These are phyloP conservation scores for Hemiprocne comata DNA, from an alignment of 2,113 vertebrate species.

Conservation along the genomic window DNA sequence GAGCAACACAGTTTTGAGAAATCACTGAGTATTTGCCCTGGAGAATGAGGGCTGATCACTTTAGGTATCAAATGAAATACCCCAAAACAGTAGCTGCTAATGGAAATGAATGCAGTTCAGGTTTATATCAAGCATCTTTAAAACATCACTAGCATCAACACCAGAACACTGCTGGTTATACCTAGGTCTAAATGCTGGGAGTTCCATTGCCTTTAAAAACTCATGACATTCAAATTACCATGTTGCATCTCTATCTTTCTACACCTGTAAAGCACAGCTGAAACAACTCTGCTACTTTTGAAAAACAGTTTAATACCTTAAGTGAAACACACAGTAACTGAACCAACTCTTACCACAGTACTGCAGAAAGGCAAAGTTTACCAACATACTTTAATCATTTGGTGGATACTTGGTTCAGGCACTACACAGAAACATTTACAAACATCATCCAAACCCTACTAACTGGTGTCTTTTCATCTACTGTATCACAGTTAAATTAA, in stretches of 20 bases:
- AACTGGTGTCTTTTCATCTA: background rate
- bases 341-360: background rate
- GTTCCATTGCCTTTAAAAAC: background rate
- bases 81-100: background rate
- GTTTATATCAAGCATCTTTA: background rate
- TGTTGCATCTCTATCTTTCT: background rate
- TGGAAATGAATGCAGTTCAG: background rate
- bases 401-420: background rate
- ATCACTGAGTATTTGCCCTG: background rate
- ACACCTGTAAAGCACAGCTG: background rate
- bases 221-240: background rate
- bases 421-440: background rate
- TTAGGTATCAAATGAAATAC: background rate
- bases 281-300: background rate
- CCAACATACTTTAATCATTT: background rate
- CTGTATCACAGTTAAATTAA: background rate
- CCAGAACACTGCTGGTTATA: background rate
- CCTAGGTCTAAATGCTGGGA: background rate
- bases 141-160: background rate
- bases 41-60: background rate
- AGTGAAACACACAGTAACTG: background rate
- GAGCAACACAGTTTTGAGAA: background rate
- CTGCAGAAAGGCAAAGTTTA: background rate
- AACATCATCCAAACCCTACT: background rate
- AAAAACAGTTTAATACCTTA: background rate